Evolutionary conservation across 2,113 vertebrate species (phyloP).

Genomic region (Dasyornis broadbenti): DNA sequence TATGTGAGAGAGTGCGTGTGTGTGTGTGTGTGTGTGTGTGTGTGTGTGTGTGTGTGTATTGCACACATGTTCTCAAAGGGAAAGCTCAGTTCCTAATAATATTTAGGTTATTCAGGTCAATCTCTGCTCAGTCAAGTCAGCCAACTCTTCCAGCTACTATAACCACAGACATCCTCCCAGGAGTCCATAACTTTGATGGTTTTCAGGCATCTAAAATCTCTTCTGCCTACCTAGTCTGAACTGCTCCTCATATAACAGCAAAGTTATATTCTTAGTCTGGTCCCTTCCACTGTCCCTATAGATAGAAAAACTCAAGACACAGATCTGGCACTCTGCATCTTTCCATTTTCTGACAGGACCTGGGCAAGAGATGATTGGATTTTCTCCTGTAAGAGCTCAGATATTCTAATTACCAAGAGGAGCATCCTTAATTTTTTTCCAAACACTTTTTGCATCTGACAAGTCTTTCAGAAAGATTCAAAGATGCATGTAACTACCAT

Average conservation of each 20-base stretch:
- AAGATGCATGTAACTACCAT: background rate
- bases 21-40: no score
- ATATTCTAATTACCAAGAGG: background rate
- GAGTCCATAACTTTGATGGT: background rate
- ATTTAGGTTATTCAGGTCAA: background rate
- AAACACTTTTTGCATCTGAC: background rate
- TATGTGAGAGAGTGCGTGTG: background rate
- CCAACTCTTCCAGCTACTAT: background rate
- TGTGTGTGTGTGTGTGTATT: no score
- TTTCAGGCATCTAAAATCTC: background rate
- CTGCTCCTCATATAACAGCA: background rate
- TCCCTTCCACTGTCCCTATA: background rate
- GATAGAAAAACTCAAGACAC: background rate
- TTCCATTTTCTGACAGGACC: background rate
- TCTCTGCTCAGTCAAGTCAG: background rate
- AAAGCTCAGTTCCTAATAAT: background rate
- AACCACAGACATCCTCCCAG: background rate
- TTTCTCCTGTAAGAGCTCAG: background rate
- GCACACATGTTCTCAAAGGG: background rate
- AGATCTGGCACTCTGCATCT: background rate
- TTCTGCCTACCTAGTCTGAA: background rate
- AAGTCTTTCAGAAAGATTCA: background rate
- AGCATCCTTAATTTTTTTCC: background rate
- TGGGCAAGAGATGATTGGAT: background rate
- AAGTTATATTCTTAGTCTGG: background rate